Evolutionary conservation across 2,888 invertebrate genomes (phyloP), one percentile per base, ranked within the genome.

Genomic region (Rhagonycha lutea): DNA sequence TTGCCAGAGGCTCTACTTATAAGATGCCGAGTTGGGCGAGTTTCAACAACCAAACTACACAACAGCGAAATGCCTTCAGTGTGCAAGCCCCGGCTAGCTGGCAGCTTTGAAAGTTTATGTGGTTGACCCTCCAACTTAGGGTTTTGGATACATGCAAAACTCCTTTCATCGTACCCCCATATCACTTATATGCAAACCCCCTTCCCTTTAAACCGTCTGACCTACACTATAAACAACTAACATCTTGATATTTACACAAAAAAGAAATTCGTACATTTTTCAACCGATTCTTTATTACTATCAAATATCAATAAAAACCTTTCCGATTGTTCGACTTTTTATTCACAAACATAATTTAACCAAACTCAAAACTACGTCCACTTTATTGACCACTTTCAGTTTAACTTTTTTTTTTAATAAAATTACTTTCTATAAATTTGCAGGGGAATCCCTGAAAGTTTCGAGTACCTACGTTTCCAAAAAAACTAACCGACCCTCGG

Each of bases 81-180:
- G 83, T 84, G 83, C 84, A 84, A 83, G 84, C 85, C 83, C 83
- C 83, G 84, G 84, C 84, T 83, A 82, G 84, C 83, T 82, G 84
- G 84, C 86, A 86, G 85, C 86, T 86, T 86, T 83, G 83, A 84
- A 88, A 88, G 87, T 87, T 88, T 88, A 86, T 88, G 88, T 83
- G 88, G 88, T 87, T 87, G 87, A 87, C 87, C 88, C 87, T 87
- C 84, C 81, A 85, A 86, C 85, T 86, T 85, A 85, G 84, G 83
- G 84, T 83, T 85, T 84, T 83, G 81, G 84, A 84, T 85, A 86
- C 86, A 86, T 85, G 85, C 84, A 86, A 86, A 86, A 85, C 85
- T 85, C 84, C 85, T 86, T 84, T 84, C 83, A 80, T 79, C 74
- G 79, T 75, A 73, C 75, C 76, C 75, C 74, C 78, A 67, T 74